phyloP scores from a whole-genome alignment of 2,113 vertebrate genomes.

The Ophthalmolycus amberensis region DNA sequence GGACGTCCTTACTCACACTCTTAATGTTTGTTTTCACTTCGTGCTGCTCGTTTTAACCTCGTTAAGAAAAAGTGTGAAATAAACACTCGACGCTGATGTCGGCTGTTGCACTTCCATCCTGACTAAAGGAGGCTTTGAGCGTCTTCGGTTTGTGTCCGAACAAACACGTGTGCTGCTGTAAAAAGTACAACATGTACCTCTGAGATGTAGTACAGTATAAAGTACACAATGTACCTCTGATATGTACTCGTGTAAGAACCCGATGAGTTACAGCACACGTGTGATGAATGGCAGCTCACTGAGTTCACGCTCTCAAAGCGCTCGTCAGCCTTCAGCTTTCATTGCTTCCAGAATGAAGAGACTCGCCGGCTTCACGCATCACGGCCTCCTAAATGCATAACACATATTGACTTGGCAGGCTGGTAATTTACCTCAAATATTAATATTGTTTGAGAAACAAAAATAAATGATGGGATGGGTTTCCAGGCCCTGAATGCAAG shows the following conservation, averaged over 20 bases:
- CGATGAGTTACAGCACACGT: background rate
- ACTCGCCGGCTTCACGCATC: background rate
- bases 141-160: background rate
- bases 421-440: background rate
- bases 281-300: too few relatives aligned
- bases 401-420: background rate
- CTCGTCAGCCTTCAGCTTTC: too few relatives aligned
- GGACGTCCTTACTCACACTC: background rate
- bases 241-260: too few relatives aligned
- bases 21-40: background rate
- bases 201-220: too few relatives aligned
- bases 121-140: background rate
- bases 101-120: background rate
- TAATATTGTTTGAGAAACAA: background rate
- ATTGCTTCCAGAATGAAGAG: constrained; percentile 4
- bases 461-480: too few relatives aligned
- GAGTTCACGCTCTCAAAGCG: too few relatives aligned
- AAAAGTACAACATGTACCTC: too few relatives aligned
- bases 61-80: background rate
- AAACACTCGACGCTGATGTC: background rate
- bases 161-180: background rate
- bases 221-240: too few relatives aligned
- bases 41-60: background rate
- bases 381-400: background rate
- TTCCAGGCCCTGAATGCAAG: too few relatives aligned